These are phyloP conservation scores for Thalassophryne amazonica DNA, from an alignment of 2,797 vertebrate genomes.

Conservation along the genomic window DNA sequence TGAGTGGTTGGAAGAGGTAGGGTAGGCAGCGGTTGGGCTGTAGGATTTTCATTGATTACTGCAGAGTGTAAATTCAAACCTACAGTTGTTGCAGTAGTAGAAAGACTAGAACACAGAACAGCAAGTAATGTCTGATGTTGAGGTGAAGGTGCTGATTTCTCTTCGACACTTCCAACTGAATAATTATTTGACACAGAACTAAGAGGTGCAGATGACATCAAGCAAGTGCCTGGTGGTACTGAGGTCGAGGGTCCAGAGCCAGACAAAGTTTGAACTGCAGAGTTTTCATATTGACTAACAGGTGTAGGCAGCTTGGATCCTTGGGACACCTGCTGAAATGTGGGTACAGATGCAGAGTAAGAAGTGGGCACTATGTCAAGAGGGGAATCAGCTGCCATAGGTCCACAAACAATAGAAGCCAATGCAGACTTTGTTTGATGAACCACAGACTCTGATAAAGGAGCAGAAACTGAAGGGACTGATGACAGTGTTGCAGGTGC, in stretches of 20 bases:
- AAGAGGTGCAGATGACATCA: conserved; percentile 25
- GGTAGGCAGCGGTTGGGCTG: conserved; percentile 58
- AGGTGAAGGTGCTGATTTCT: conserved; percentile 27
- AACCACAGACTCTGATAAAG: conserved; percentile 9
- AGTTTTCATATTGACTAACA: conserved; percentile 30
- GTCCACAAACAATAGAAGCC: conserved; percentile 21
- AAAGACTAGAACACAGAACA: conserved; percentile 29
- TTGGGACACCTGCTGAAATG: conserved; percentile 54
- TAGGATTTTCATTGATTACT: conserved; percentile 44
- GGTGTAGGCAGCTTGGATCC: conserved; percentile 35
- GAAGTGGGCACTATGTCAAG: conserved; percentile 23
- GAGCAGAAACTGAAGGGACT: conserved; percentile 10
- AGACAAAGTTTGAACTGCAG: conserved; percentile 34
- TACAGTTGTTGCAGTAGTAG: conserved; percentile 28
- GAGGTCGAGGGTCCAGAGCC: conserved; percentile 22
- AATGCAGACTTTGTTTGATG: conserved; percentile 28
- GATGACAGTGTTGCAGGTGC: conserved; percentile 26
- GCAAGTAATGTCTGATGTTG: conserved; percentile 25
- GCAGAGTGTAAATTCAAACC: conserved; percentile 14
- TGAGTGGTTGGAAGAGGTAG: conserved; percentile 74
- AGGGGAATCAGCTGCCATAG: conserved; percentile 20
- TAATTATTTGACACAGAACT: conserved; percentile 11
- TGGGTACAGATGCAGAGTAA: conserved; percentile 30
- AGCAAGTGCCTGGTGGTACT: conserved; percentile 10
- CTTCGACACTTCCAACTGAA: conserved; percentile 7